Evolutionary conservation across 2,888 invertebrate species (phyloP), one percentile per base, ranked within the genome.

Genomic region (Diploptera punctata): DNA sequence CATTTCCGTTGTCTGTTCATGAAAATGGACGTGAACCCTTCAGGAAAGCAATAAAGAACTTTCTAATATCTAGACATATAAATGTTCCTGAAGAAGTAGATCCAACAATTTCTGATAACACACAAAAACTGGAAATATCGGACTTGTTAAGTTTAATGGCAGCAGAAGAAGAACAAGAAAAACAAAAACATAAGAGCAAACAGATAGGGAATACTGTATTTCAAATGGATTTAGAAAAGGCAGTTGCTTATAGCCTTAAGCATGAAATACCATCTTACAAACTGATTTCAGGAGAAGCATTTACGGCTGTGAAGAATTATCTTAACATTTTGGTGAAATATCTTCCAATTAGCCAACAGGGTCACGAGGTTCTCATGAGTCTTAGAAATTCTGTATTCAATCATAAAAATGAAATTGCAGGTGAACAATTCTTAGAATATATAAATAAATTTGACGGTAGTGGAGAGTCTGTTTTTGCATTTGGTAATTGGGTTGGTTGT

Each of bases 161-260:
- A 54, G 74, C 71, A 29, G 74, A 65, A 31, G 73, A 74, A 62
- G 73, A 74, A 65, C 73, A 74, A 60, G 68, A 72, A 19, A 71
- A 73, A 47, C 43, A 57, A 29, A 67, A 67, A 47, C 78, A 81
- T 49, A 80, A 80, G 73, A 79, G 83, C 13, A 83, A 82, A 67
- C 79, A 79, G 75, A 81, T 81, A 78, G 83, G 83, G 38, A 90
- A 93, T 81, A 81, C 87, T 4, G 87, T 97, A 1, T 95, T 93
- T 81, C 93, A 94, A 83, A 89, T 90, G 76, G 99, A 99, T 83
- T 82, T 99, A 73, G 95, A 97, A 82, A 93, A 92, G 78, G 92
- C 95, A 0, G 82, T 99, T n/a, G 88, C 90, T 77, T 93, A 93
- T 79, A 91, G 93, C 61, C 84, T 99, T 26, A 88, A 88, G 76